These are phyloP conservation scores for Protomyctophum bolini DNA, from an alignment of 2,113 vertebrate genomes.

Conservation along the genomic window DNA sequence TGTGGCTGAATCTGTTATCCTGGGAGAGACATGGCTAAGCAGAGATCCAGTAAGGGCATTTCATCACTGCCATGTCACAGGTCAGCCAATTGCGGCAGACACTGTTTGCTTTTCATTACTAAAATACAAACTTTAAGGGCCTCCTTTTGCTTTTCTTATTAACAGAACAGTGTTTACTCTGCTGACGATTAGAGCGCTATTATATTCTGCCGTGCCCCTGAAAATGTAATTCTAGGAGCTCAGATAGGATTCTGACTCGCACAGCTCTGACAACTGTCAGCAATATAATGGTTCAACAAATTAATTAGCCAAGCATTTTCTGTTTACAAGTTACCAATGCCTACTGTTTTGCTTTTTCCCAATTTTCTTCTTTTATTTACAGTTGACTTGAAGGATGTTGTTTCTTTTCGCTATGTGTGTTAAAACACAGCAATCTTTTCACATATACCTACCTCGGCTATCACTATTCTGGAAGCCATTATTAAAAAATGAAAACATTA, in stretches of 20 bases:
- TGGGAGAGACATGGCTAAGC: slow-evolving; percentile 51
- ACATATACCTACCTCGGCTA: background rate
- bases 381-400: background rate
- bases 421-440: slow-evolving; percentile 23
- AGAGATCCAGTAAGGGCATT: slow-evolving; percentile 63
- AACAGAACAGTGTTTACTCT: slow-evolving; percentile 66
- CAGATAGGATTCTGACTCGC: slow-evolving; percentile 42
- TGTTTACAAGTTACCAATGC: slow-evolving; percentile 30
- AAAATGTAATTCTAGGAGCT: slow-evolving; percentile 57
- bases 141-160: slow-evolving; percentile 64
- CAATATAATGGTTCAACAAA: slow-evolving; percentile 45
- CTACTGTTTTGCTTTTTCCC: slow-evolving; percentile 12
- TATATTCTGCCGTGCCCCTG: slow-evolving; percentile 57
- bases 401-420: slow-evolving; percentile 38
- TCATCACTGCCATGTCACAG: slow-evolving; percentile 69
- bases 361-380: background rate
- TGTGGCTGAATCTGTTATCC: slow-evolving; percentile 75
- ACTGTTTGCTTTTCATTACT: slow-evolving; percentile 83
- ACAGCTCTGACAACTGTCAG: slow-evolving; percentile 44
- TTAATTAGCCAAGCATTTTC: slow-evolving; percentile 55
- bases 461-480: slow-evolving; percentile 7
- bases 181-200: slow-evolving; percentile 62
- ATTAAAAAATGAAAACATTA: slow-evolving; percentile 20
- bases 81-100: slow-evolving; percentile 72
- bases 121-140: slow-evolving; percentile 75